Evolutionary conservation across 2,797 vertebrate genomes (phyloP), one percentile per base, ranked within the genome.

Genomic region (Poeciliopsis paucimaculata): DNA sequence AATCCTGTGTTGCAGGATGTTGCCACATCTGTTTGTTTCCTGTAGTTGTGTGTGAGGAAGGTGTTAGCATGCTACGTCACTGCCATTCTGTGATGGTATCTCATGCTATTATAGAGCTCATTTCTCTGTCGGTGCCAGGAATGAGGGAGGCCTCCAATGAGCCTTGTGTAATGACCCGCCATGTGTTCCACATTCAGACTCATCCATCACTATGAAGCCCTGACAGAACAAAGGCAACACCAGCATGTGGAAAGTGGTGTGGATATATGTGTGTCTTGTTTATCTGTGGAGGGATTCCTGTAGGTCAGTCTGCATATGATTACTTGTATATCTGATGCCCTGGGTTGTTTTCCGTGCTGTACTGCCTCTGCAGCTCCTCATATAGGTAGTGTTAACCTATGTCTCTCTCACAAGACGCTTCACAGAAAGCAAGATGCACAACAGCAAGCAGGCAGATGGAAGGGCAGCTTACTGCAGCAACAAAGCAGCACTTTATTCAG

Each of bases 341-440:
- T 64, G n/a, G 72, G 75, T 79, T 88, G 60, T 74, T 72, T 16
- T 45, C 72, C 53, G 75, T 36, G 26, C 60, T 2, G 78, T 85
- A 53, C 71, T 73, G 1, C 62, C 15, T 20, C 84, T 82, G 82
- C 84, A 77, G 81, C 82, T 90, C 91, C 90, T 88, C 45, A 83
- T 84, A 89, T 93, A 93, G 83, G 78, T 34, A 71, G 84, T 84
- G 88, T 89, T 94, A 91, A 94, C 94, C 94, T 95, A 93, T 93
- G 92, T 91, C 86, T 95, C 89, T 90, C 93, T 93, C 94, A 93
- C 87, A 92, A 64, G 85, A 78, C 62, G 71, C 89, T 79, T 82
- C 85, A 82, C 87, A 36, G 39, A 72, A 80, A 82, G 87, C 82
- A 85, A 78, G 72, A 66, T 81, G 79, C 86, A 87, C 72, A 83